Base-by-base conservation (phyloP, 2,797 vertebrate species). In the Lagocephalus sceleratus region DNA sequence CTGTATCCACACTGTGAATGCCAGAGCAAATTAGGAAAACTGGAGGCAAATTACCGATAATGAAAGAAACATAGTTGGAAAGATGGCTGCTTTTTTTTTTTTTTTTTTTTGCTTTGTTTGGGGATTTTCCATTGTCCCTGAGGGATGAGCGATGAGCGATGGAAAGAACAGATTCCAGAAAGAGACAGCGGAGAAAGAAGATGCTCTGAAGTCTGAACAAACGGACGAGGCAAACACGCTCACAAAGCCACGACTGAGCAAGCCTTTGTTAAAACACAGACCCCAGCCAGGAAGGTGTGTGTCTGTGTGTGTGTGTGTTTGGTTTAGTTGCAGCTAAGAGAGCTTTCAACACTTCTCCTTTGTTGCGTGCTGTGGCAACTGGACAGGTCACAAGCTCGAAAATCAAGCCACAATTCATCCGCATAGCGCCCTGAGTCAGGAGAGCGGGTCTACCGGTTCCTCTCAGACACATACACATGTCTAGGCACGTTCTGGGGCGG, bases 251-350 rank as follows among this genome's bases (percentile, higher is more conserved):
- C 15, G 88, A 81, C 71, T 6, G 15, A 63, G 86, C 89, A 87
- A 55, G 87, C n/a, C n/a, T 71, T 5, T 0, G 6, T 76, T 88
- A 84, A 35, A 74, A 86, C 88, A 88, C 90, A 89, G 86, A 68
- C 21, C 10, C 19, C 69, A 15, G 54, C 54, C 15, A 41, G 46
- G 32, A 39, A 64, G 72, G 77, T 59, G 82, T 83, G 82, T n/a
- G n/a, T n/a, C n/a, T n/a, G n/a, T n/a, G n/a, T n/a, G n/a, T n/a
- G 77, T 59, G 82, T 83, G 82, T 76, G 77, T 85, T 78, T 73
- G 76, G 70, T 66, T 82, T 67, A 60, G 64, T 60, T 67, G 47
- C 15, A 41, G 49, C 57, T 64, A 20, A 26, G 38, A 50, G 51
- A 66, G 70, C 75, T 80, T 77, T 85, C 78, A 78, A 64, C 75